These are phyloP conservation scores for Xestia rhomboidea DNA, from an alignment of 2,888 invertebrate species.

Conservation along the genomic window DNA sequence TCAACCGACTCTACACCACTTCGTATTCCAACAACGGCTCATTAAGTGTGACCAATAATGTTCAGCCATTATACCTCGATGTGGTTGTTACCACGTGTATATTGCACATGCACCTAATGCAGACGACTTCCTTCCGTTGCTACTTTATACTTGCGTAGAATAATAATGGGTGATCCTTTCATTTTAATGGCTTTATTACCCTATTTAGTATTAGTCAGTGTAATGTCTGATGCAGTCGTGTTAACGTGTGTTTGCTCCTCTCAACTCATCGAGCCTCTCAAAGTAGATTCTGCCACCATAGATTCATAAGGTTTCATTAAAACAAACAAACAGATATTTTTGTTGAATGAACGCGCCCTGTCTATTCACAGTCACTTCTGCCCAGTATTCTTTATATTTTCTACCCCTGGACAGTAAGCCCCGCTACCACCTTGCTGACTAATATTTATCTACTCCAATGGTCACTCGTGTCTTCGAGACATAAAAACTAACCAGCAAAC, in stretches of 20 bases:
- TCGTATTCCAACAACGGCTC: constrained; percentile 37
- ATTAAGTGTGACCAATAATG: constrained; percentile 35
- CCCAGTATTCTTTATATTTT: neutral
- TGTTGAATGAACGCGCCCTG: neutral
- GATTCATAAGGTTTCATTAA: neutral
- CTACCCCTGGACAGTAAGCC: neutral
- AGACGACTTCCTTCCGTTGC: constrained; percentile 57
- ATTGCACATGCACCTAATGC: constrained; percentile 46
- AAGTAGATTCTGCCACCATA: neutral
- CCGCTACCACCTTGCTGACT: neutral
- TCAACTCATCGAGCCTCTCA: neutral
- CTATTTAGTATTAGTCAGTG: constrained; percentile 38
- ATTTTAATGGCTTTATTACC: constrained; percentile 23
- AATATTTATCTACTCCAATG: neutral
- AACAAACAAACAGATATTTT: neutral
- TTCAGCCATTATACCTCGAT: constrained; percentile 13
- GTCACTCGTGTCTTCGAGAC: neutral
- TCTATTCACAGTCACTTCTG: neutral
- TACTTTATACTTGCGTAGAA: constrained; percentile 22
- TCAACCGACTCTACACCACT: constrained; percentile 24
- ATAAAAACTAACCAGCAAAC: neutral
- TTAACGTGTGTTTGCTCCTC: neutral
- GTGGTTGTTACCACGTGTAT: constrained; percentile 31
- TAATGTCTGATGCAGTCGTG: constrained; percentile 25
- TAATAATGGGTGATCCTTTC: constrained; percentile 38